Evolutionary conservation across 2,797 vertebrate species (phyloP).

Genomic region (Tapera naevia): DNA sequence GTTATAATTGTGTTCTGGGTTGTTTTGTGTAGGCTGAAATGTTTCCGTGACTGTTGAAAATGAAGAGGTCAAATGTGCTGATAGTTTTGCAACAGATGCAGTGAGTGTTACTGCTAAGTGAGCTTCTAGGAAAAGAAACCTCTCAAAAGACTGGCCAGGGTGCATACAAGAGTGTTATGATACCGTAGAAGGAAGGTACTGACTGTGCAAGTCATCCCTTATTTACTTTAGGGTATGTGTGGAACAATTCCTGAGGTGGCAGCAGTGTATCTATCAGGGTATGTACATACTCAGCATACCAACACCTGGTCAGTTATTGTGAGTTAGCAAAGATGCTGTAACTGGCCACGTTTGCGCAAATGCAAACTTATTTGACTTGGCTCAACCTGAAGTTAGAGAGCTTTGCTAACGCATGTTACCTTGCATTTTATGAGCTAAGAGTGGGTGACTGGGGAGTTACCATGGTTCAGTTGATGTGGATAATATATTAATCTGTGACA

Average conservation of each 20-base stretch:
- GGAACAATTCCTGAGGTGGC: neutral
- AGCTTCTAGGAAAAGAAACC: neutral
- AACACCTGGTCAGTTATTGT: neutral
- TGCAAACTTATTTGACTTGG: rapidly evolving
- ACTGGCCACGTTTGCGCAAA: neutral
- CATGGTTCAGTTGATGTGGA: neutral
- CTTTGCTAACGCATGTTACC: rapidly evolving
- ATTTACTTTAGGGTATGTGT: rapidly evolving
- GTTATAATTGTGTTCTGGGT: neutral
- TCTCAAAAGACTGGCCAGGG: neutral
- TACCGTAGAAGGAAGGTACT: neutral
- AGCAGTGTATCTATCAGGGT: neutral
- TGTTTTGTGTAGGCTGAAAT: neutral
- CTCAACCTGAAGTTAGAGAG: neutral
- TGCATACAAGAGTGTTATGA: neutral
- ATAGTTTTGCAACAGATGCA: rapidly evolving
- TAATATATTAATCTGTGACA: neutral
- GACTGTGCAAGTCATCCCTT: neutral
- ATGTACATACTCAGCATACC: rapidly evolving
- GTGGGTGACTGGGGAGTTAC: neutral
- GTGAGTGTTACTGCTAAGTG: neutral
- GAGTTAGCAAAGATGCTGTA: neutral
- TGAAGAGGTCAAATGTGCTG: neutral
- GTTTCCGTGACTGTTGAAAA: neutral
- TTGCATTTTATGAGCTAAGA: neutral